phyloP scores from a whole-genome alignment of 2,113 vertebrate genomes.

The Brachypteracias leptosomus region DNA sequence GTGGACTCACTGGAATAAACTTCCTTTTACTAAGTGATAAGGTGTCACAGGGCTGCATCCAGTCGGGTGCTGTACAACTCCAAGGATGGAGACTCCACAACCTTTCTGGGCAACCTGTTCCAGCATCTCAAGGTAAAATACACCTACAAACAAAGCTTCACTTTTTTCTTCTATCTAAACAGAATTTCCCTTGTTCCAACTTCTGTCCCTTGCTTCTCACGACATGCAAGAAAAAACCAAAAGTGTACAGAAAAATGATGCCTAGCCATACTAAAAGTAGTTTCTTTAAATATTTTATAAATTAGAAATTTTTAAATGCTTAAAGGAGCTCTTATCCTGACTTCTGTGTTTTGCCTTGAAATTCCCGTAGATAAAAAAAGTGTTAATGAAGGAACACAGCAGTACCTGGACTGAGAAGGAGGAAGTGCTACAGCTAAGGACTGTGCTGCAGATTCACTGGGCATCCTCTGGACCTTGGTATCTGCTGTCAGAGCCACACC shows the following conservation, averaged over 20 bases:
- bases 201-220: background rate
- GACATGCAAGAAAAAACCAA: background rate
- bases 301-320: background rate
- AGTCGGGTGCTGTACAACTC: background rate
- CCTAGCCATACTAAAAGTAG: background rate
- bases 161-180: background rate
- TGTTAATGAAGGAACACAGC: background rate
- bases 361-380: background rate
- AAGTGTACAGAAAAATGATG: accelerated
- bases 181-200: background rate
- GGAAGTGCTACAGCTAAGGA: constrained; percentile 89
- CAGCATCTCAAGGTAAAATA: background rate
- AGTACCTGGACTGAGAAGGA: constrained; percentile 88
- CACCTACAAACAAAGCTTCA: background rate
- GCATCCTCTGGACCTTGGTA: constrained; percentile 95
- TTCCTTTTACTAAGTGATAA: background rate
- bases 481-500: constrained; percentile 93
- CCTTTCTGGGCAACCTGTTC: background rate
- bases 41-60: background rate
- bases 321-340: background rate
- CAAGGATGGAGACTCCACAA: background rate
- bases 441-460: constrained; percentile 89
- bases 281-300: background rate
- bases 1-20: background rate
- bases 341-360: background rate